A percentile compares a stretch with the other conserved stretches of the same genome.
These are phyloP conservation scores for Rhinogobius similis DNA, from an alignment of 2,113 vertebrate genomes.

Conservation along the genomic window DNA sequence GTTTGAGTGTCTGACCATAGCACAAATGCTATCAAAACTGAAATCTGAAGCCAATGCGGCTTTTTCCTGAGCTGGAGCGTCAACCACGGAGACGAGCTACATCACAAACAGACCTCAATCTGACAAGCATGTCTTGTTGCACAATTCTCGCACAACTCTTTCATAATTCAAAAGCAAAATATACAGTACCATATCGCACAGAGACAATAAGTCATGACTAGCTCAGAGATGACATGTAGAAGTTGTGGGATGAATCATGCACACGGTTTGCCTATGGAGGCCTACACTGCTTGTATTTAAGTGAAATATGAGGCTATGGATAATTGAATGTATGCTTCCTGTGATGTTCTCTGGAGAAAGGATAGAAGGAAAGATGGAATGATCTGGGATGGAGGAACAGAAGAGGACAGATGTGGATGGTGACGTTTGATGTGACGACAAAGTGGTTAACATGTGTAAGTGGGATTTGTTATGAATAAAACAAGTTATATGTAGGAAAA, in stretches of 20 bases:
- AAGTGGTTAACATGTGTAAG: conserved; percentile 28
- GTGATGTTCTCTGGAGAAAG: conserved; percentile 47
- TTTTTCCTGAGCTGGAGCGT: conserved; percentile 18
- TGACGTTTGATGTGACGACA: conserved; percentile 29
- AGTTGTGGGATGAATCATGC: conserved; percentile 62
- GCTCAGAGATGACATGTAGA: conserved; percentile 44
- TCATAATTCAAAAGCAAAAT: conserved; percentile 48
- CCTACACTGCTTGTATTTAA: conserved; percentile 54
- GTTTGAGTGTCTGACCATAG: conserved; percentile 8
- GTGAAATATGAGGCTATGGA: conserved; percentile 64
- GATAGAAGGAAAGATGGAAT: conserved; percentile 46
- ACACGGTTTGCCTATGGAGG: conserved; percentile 46
- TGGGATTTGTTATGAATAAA: conserved; percentile 40
- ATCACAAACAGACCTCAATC: conserved; percentile 33
- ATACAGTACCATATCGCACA: conserved; percentile 39
- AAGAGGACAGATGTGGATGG: neutral
- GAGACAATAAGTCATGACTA: conserved; percentile 12
- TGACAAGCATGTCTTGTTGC: conserved; percentile 28
- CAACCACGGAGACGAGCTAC: conserved; percentile 19
- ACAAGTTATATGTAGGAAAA: conserved; percentile 24
- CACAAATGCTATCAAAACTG: conserved; percentile 21
- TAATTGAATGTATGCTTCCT: conserved; percentile 59
- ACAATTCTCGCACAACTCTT: conserved; percentile 34
- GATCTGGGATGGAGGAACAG: conserved; percentile 31
- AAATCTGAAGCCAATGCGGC: conserved; percentile 38